Evolutionary conservation across 2,888 invertebrate species (phyloP), one percentile per base, ranked within the genome.

Genomic region (Ennomos erosarius): DNA sequence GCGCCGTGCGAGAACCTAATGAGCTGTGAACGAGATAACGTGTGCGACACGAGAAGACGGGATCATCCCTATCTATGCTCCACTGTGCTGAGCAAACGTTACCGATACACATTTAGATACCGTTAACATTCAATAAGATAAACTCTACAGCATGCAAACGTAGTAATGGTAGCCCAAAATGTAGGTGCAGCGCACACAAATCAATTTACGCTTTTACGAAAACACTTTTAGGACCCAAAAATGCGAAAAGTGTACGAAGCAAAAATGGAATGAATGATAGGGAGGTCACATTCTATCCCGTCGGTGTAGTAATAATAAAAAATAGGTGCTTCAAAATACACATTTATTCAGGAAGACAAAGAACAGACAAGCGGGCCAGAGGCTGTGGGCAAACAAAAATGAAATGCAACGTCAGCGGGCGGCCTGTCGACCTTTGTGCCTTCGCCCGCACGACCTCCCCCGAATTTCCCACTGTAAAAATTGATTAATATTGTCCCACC

Each of bases 21-120:
- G 93, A 92, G 88, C 90, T 88, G 93, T 93, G 90, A 94, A 93
- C 85, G 80, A 93, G 93, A 93, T 93, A 93, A 93, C 93, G 86
- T 85, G 82, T 71, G 80, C 81, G 79, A 79, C 82, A 79, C 75
- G 75, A 83, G 82, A 76, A 82, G 82, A 82, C 84, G 82, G 83
- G 83, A 88, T 89, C 85, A 83, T 79, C 81, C 81, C 81, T 87
- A 88, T 89, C 87, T 86, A 73, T 79, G 77, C 70, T 76, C 70
- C 82, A 81, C 76, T 81, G 79, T 82, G 76, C 74, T 70, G 74
- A 75, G 71, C 75, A 72, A 80, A 76, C 70, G 59, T 73, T 73
- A 75, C 69, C 68, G 70, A 73, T 73, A 74, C 71, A 74, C 68
- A 70, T 76, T 76, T 66, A 73, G 73, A 73, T 74, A 69, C 66